Conservation (phyloP, 2,888 invertebrate species). For the Pseudanteris insignis region DNA sequence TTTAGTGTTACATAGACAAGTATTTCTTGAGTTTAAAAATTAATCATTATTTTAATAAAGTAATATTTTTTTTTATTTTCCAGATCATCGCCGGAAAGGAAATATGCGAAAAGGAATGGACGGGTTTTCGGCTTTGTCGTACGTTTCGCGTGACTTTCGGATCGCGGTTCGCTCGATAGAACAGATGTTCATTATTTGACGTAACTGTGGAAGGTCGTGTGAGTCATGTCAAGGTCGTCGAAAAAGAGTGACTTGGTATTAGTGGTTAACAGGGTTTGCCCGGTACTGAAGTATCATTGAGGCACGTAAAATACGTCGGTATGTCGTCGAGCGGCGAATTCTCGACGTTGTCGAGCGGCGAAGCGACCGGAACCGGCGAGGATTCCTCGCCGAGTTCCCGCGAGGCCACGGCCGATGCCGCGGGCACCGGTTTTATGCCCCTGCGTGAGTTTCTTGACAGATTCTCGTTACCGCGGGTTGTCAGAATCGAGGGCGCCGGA, state of each 20-base stretch:
- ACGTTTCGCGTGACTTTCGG: conserved; percentile 28
- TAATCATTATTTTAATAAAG: no score
- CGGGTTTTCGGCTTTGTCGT: conserved; percentile 27
- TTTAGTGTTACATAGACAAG: no score
- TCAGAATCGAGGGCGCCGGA: conserved; percentile 64
- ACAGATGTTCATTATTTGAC: conserved; percentile 38
- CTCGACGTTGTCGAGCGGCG: conserved; percentile 63
- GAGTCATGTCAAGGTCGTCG: conserved; percentile 27
- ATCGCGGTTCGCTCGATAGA: conserved; percentile 24
- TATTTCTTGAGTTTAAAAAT: no score
- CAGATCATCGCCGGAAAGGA: no score
- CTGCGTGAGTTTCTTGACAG: conserved; percentile 65
- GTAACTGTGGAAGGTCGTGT: conserved; percentile 5
- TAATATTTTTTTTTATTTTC: no score
- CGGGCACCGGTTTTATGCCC: conserved; percentile 60
- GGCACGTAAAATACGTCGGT: neutral
- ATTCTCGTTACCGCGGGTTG: conserved; percentile 66
- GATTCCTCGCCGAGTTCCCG: conserved; percentile 60
- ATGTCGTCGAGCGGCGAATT: conserved; percentile 64
- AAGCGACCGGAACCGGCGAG: conserved; percentile 50
- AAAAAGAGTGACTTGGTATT: conserved; percentile 14
- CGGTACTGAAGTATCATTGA: no score
- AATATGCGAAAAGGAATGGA: conserved; percentile 30
- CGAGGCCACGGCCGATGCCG: conserved; percentile 62
- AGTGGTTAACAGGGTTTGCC: conserved; percentile 3